Evolutionary conservation across 64 coral and sea anemone species (phyloP).

Genomic region (Porites australiensis): DNA sequence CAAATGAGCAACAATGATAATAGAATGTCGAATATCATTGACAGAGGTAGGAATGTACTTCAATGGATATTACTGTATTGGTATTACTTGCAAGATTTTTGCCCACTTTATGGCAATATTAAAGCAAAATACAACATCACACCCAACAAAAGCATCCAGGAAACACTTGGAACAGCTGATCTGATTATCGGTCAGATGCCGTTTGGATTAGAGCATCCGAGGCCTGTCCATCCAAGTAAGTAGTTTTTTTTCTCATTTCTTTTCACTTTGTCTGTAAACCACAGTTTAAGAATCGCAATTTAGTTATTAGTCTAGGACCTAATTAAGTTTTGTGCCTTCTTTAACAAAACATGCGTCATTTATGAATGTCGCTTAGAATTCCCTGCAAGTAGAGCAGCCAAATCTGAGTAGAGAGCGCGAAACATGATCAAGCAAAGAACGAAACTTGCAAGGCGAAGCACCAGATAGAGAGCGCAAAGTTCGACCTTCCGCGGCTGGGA

Average conservation of each 20-base stretch:
- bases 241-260: not conserved
- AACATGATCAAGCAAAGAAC: no score
- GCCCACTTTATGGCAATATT: conserved; percentile 26
- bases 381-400: no score
- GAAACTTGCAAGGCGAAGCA: no score
- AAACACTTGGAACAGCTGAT: conserved; percentile 57
- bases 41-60: conserved; percentile 18
- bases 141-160: conserved; percentile 53
- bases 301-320: no score
- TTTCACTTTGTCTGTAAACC: no score
- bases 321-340: no score
- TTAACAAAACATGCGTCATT: no score
- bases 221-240: conserved; percentile 67
- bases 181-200: conserved; percentile 45
- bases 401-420: no score
- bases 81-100: not conserved
- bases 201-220: conserved; percentile 41
- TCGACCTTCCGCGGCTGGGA: no score
- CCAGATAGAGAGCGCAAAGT: no score
- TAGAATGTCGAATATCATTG: conserved; percentile 24
- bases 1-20: not conserved
- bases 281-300: no score
- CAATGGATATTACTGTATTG: not conserved
- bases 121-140: conserved; percentile 58
- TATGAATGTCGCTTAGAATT: no score